Conservation (phyloP, 2,113 vertebrate genomes). For the Macrotus californicus region DNA sequence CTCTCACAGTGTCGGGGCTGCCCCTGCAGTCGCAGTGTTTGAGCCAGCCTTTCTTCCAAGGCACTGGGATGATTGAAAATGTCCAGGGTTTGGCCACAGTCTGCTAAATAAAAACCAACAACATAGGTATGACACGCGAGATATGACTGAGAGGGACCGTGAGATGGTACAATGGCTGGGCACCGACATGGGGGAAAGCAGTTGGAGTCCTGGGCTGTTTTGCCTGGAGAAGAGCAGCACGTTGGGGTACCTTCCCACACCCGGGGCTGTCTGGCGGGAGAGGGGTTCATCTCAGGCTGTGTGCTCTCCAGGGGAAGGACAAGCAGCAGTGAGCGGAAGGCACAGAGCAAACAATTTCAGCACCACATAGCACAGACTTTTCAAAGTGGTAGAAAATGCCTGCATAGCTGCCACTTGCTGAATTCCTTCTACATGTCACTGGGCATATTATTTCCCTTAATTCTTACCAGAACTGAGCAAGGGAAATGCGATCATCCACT, state of each 20-base stretch:
- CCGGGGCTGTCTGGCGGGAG: not conserved
- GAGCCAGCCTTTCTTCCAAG: not conserved
- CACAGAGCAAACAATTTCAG: not conserved
- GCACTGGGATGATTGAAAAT: not conserved
- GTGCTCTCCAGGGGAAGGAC: not conserved
- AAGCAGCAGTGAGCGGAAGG: not conserved
- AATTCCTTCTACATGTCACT: not conserved
- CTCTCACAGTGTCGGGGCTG: not conserved
- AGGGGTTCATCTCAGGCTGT: not conserved
- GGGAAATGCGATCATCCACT: rapidly evolving
- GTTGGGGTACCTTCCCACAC: not conserved
- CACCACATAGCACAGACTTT: rapidly evolving
- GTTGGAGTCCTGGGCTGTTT: not conserved
- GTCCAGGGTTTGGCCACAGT: not conserved
- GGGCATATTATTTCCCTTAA: not conserved
- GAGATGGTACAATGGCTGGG: rapidly evolving
- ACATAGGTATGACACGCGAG: rapidly evolving
- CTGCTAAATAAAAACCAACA: not conserved
- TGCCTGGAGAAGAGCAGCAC: not conserved
- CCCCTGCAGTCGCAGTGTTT: rapidly evolving
- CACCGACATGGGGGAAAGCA: too few relatives aligned
- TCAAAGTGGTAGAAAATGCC: not conserved
- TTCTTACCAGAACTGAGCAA: not conserved
- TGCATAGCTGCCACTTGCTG: rapidly evolving
- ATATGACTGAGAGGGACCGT: not conserved